Evolutionary conservation across 2,888 invertebrate species (phyloP), one percentile per base, ranked within the genome.

Genomic region (Habrosyne pyritoides): DNA sequence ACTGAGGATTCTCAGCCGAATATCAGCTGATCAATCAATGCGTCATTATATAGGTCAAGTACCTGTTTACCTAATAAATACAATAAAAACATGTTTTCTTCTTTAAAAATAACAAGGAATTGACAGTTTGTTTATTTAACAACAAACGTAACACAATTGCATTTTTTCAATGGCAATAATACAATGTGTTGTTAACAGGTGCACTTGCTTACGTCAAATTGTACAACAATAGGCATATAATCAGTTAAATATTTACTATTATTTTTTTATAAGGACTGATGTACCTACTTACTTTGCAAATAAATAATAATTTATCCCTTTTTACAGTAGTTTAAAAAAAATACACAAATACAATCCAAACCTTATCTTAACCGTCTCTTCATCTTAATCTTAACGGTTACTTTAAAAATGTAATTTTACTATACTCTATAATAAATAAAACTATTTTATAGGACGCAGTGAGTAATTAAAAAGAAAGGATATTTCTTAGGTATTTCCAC

Each of bases 401-500:
- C n/a, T n/a, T n/a, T n/a, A n/a, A n/a, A n/a, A n/a, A n/a, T n/a
- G n/a, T n/a, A n/a, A n/a, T n/a, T n/a, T n/a, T n/a, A n/a, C n/a
- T n/a, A n/a, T n/a, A n/a, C n/a, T n/a, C n/a, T n/a, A n/a, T n/a
- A n/a, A 8, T 8, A 28, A 28, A 28, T 6, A 8, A 10, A 28
- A 28, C 6, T 28, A 28, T 28, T n/a, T 28, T 28, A 28, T 28
- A 28, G 28, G 10, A 1, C 6, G 10, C 28, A 12, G 12, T 42
- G 8, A 18, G 42, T 42, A 8, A 42, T 42, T 42, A 42, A 6
- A 42, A 42, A 36, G 2, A 36, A 36, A 14, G n/a, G 8, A 14
- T 14, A 18, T 2, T 8, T 8, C 14, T 8, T 8, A 36, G 36
- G 14, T 2, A 36, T 36, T 42, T 63, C 68, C 28, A 28, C 5